Conservation (phyloP, 2,113 vertebrate species). For the Saccopteryx leptura region DNA sequence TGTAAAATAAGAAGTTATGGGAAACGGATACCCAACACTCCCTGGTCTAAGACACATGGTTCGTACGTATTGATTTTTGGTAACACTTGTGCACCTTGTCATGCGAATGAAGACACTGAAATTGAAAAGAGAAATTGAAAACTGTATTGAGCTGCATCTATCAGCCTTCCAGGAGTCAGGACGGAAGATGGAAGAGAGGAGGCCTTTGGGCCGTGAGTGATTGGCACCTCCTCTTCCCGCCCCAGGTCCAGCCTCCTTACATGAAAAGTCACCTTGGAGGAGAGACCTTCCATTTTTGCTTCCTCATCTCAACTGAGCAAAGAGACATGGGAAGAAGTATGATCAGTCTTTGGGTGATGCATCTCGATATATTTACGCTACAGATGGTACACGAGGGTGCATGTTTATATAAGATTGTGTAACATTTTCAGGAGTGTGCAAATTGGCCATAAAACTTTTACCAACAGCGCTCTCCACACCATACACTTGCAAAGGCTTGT, state of each 20-base stretch:
- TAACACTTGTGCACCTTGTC: conserved; percentile 13
- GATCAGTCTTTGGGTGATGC: not conserved
- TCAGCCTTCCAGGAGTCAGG: not conserved
- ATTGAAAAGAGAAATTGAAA: conserved; percentile 53
- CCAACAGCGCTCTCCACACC: too few relatives aligned
- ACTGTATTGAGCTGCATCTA: not conserved
- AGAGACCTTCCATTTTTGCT: not conserved
- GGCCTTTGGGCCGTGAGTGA: too few relatives aligned
- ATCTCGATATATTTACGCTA: not conserved
- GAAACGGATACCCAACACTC: not conserved
- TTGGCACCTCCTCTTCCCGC: not conserved
- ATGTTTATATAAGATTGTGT: fast-evolving
- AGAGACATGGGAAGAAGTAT: not conserved
- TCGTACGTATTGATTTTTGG: conserved; percentile 48
- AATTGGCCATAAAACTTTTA: not conserved
- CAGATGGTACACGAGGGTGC: not conserved
- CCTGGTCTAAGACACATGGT: not conserved
- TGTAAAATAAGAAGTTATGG: not conserved
- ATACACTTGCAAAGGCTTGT: not conserved
- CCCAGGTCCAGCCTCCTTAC: not conserved
- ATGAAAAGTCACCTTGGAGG: not conserved
- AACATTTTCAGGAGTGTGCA: not conserved
- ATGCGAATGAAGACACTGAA: conserved; percentile 16
- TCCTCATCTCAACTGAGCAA: not conserved
- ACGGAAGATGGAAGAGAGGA: not conserved